Evolutionary conservation across 2,113 vertebrate species (phyloP).

Genomic region (Dicentrarchus labrax): DNA sequence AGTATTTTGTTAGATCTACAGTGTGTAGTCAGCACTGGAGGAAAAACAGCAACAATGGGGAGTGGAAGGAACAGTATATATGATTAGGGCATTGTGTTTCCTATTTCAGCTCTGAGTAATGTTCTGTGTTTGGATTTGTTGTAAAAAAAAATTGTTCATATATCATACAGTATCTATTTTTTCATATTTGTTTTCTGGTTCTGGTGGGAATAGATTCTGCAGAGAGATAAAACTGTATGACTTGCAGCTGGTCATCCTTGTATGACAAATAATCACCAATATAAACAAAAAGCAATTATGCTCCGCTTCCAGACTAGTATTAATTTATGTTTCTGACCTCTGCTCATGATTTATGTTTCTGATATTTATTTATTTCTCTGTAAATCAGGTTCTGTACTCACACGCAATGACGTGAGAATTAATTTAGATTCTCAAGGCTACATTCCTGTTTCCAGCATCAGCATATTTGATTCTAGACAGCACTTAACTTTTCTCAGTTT

Average conservation of each 20-base stretch:
- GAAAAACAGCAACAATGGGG: slow-evolving; percentile 22
- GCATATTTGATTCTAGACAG: slow-evolving; percentile 21
- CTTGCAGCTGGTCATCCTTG: slow-evolving; percentile 47
- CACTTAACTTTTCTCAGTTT: not conserved
- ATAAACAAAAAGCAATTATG: slow-evolving; percentile 45
- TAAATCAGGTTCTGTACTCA: not conserved
- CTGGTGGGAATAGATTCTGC: slow-evolving; percentile 32
- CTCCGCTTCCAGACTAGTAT: not conserved
- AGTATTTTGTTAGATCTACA: slow-evolving; percentile 44
- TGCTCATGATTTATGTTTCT: slow-evolving; percentile 15
- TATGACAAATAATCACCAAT: slow-evolving; percentile 37
- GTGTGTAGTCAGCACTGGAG: slow-evolving; percentile 38
- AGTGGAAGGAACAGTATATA: not conserved
- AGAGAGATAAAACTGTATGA: slow-evolving; percentile 26
- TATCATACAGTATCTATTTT: slow-evolving; percentile 10
- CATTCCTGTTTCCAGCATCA: slow-evolving; percentile 1
- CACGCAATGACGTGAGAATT: not conserved
- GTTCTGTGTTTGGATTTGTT: slow-evolving; percentile 31
- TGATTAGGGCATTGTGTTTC: slow-evolving; percentile 4
- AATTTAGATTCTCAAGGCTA: not conserved
- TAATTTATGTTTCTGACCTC: slow-evolving; percentile 26
- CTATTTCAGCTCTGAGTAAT: slow-evolving; percentile 16
- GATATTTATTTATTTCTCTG: slow-evolving; percentile 19
- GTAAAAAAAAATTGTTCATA: slow-evolving; percentile 4
- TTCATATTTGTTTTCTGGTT: slow-evolving; percentile 25